Evolutionary conservation across 2,113 vertebrate species (phyloP).

Genomic region (Dasypus novemcinctus): DNA sequence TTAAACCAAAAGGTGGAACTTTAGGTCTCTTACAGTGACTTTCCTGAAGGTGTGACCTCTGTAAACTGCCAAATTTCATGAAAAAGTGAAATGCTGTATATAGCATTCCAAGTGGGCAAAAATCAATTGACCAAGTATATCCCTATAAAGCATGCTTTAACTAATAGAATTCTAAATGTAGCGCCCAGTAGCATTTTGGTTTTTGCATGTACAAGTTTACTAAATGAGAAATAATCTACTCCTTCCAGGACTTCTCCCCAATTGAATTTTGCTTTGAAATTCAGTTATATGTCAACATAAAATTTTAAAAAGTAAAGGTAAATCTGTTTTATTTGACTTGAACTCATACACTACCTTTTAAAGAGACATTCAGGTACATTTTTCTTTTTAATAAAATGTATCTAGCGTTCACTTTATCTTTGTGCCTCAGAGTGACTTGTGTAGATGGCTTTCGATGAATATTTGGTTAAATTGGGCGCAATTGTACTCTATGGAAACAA

Average conservation of each 20-base stretch:
- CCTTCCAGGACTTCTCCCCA: not conserved
- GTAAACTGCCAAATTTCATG: not conserved
- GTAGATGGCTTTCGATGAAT: not conserved
- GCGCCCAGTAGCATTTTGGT: not conserved
- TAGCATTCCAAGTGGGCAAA: not conserved
- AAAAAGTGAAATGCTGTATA: not conserved
- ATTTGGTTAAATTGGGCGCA: not conserved
- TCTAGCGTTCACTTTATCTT: not conserved
- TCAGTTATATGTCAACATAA: not conserved
- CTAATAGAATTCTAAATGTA: not conserved
- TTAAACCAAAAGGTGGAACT: not conserved
- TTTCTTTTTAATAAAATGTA: not conserved
- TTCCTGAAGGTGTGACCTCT: not conserved
- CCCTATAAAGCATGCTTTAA: not conserved
- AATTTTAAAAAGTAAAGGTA: not conserved
- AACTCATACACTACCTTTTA: not conserved
- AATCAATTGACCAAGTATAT: not conserved
- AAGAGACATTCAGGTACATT: not conserved
- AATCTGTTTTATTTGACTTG: not conserved
- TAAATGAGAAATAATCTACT: not conserved
- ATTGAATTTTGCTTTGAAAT: slow-evolving; percentile 1
- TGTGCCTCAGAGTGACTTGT: not conserved
- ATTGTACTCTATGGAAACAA: not conserved
- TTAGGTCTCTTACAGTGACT: not conserved
- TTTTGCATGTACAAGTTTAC: not conserved